A percentile compares a stretch with the other conserved stretches of the same genome.
phyloP scores from a whole-genome alignment of 2,113 vertebrate genomes.

The Ammodytes marinus region DNA sequence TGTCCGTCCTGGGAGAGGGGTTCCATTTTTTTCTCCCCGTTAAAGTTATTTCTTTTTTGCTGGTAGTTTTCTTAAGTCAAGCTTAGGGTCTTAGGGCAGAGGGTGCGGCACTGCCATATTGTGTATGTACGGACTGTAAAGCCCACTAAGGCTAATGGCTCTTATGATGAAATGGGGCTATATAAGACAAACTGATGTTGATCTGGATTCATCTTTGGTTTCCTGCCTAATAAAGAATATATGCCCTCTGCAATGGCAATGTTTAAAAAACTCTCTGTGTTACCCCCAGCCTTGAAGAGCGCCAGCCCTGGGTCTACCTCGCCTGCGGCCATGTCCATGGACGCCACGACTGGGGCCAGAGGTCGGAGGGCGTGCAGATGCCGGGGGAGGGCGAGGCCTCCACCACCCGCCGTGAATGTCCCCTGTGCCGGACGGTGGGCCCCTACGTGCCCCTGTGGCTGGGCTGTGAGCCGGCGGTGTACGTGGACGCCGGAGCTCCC shows the following conservation, averaged over 20 bases:
- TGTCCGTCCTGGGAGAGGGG: too few relatives aligned
- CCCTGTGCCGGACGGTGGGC: constrained; percentile 94
- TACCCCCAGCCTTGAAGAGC: constrained; percentile 91
- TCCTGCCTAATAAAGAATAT: background rate
- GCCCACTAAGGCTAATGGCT: too few relatives aligned
- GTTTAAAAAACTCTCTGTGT: background rate
- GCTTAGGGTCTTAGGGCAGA: too few relatives aligned
- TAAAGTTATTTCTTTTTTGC: too few relatives aligned
- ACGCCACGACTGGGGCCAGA: constrained; percentile 94
- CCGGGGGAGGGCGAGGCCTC: constrained; percentile 68
- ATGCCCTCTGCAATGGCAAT: background rate
- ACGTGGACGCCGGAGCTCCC: constrained; percentile 94
- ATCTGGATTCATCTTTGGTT: background rate
- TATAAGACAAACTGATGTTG: background rate
- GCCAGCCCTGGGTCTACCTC: constrained; percentile 98
- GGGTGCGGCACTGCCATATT: too few relatives aligned
- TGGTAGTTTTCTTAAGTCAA: too few relatives aligned
- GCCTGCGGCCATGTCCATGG: constrained; percentile 97
- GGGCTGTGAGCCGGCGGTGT: constrained; percentile 95
- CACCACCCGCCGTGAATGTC: constrained; percentile 91
- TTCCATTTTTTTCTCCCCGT: too few relatives aligned
- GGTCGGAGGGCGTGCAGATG: constrained; percentile 71
- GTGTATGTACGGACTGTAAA: too few relatives aligned
- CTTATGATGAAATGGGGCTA: too few relatives aligned
- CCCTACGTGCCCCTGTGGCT: constrained; percentile 98